Percentiles rank a stretch among this genome's conserved stretches.
Evolutionary conservation across 2,797 vertebrate species (phyloP).

Genomic region (Florisuga fusca): DNA sequence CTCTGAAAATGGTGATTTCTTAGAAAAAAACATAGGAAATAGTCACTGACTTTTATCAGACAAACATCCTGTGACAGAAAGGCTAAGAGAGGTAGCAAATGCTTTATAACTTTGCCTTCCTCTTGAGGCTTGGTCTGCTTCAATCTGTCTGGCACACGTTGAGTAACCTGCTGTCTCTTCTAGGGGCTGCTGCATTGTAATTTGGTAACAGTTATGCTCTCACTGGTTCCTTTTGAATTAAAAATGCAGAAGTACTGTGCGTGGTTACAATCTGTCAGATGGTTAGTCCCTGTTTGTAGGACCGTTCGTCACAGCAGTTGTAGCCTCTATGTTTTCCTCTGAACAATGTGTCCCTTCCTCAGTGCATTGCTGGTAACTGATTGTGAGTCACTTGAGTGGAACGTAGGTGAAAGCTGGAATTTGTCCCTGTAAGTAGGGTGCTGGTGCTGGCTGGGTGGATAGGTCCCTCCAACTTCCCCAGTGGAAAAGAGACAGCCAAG

Average conservation of each 20-base stretch:
- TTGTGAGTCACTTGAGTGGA: slow-evolving; percentile 38
- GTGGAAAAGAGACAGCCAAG: background rate
- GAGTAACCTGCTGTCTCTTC: background rate
- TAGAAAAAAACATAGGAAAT: slow-evolving; percentile 40
- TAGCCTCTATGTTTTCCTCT: background rate
- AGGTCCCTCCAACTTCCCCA: background rate
- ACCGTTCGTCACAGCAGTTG: background rate
- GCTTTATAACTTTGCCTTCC: background rate
- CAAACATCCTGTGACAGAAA: background rate
- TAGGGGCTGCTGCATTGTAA: background rate
- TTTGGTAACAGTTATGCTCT: background rate
- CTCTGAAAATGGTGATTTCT: slow-evolving; percentile 16
- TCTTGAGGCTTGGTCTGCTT: background rate
- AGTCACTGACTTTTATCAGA: slow-evolving; percentile 34
- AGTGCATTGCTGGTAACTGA: background rate
- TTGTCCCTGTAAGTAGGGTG: background rate
- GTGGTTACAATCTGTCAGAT: background rate
- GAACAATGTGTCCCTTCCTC: background rate
- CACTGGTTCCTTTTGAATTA: background rate
- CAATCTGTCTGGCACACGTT: background rate
- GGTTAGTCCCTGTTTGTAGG: background rate
- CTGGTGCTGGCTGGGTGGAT: background rate
- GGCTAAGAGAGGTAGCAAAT: background rate
- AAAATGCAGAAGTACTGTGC: background rate
- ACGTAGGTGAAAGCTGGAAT: slow-evolving; percentile 37